Percentiles rank a stretch among this genome's conserved stretches.
phyloP scores from a whole-genome alignment of 1,140 invertebrate species.

The Bombus confusus region DNA sequence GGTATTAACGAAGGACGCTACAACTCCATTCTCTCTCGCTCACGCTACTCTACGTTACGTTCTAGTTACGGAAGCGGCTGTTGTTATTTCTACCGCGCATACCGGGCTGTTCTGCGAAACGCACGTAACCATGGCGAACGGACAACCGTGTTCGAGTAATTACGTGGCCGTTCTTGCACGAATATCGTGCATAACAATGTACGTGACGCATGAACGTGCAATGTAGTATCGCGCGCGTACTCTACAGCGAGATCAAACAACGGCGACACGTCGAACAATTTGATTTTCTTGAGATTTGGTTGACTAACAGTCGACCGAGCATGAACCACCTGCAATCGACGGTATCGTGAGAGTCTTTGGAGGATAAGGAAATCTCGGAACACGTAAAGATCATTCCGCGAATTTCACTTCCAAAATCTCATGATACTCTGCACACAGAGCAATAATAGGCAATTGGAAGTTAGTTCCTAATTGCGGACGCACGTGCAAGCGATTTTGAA shows the following conservation, averaged over 20 bases:
- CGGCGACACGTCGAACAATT: neutral
- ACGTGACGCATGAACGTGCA: slow-evolving; percentile 20
- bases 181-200: slow-evolving; percentile 11
- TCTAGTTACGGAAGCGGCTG: slow-evolving; percentile 55
- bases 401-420: neutral
- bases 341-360: neutral
- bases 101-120: slow-evolving; percentile 43
- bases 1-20: slow-evolving; percentile 37
- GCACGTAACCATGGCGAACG: slow-evolving; percentile 61
- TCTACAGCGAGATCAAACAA: neutral
- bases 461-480: neutral
- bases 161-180: slow-evolving; percentile 45
- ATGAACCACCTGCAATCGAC: neutral
- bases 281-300: neutral
- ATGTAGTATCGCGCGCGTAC: neutral
- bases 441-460: neutral
- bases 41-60: slow-evolving; percentile 40
- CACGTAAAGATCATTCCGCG: neutral
- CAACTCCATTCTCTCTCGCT: slow-evolving; percentile 12
- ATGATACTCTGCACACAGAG: neutral
- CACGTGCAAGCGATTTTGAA: neutral
- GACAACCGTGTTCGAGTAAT: slow-evolving; percentile 55
- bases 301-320: neutral
- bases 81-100: slow-evolving; percentile 53
- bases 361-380: neutral